phyloP scores from a whole-genome alignment of 2,888 invertebrate species.

The Phlogophora meticulosa region DNA sequence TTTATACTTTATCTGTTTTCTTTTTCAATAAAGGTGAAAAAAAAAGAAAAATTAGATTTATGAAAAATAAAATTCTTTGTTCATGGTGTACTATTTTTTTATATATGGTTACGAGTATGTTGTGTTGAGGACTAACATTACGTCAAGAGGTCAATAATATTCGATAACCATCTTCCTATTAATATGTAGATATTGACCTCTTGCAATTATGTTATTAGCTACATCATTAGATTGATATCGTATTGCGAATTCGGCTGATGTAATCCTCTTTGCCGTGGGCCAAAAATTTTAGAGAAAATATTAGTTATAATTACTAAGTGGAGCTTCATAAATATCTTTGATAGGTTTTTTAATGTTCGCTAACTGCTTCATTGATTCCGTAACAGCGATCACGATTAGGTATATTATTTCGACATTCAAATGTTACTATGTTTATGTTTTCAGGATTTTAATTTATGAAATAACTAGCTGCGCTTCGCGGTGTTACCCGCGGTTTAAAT shows the following conservation, averaged over 20 bases:
- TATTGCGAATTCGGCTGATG: constrained; percentile 45
- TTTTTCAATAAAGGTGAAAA: too few relatives aligned
- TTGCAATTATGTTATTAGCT: constrained; percentile 21
- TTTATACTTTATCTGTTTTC: too few relatives aligned
- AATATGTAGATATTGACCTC: constrained; percentile 28
- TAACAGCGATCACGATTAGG: background rate
- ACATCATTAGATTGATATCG: constrained; percentile 21
- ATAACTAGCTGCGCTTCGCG: too few relatives aligned
- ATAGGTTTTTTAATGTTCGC: constrained; percentile 24
- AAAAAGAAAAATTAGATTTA: too few relatives aligned
- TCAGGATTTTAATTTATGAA: background rate
- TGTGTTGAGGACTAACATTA: constrained; percentile 2
- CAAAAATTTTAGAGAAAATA: constrained; percentile 30
- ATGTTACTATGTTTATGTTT: background rate
- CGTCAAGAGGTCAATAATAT: constrained; percentile 43
- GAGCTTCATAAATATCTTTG: constrained; percentile 25
- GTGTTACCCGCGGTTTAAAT: too few relatives aligned
- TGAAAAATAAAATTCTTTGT: too few relatives aligned
- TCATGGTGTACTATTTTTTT: too few relatives aligned
- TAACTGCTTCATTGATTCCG: constrained; percentile 10
- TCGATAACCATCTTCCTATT: constrained; percentile 42
- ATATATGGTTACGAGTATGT: too few relatives aligned
- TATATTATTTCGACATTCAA: background rate
- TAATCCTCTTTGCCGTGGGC: constrained; percentile 32
- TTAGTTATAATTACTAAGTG: constrained; percentile 39